Percentiles rank a stretch among this genome's conserved stretches.
Evolutionary conservation across 1,140 invertebrate genomes (phyloP).

Genomic region (Saccostrea glomerata): DNA sequence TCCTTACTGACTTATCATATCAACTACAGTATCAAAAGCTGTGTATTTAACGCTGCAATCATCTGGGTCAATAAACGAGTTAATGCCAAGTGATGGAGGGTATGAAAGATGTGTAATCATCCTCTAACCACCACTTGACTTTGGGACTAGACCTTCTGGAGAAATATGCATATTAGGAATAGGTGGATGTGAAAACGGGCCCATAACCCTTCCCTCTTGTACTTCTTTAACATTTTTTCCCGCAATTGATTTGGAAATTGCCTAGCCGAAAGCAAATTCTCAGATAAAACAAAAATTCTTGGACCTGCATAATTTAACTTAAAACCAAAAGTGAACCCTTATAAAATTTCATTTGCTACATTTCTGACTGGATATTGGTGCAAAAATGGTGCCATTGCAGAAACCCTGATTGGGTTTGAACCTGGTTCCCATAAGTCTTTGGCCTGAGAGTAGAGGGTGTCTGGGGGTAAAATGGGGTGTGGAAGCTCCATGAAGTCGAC

Average conservation of each 20-base stretch:
- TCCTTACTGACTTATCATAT: not conserved
- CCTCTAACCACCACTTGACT: conserved; percentile 44
- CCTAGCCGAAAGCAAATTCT: too few relatives aligned
- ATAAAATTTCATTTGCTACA: too few relatives aligned
- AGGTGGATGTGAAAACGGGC: conserved; percentile 7
- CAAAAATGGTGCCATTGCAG: too few relatives aligned
- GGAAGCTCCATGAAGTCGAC: too few relatives aligned
- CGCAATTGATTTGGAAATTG: not conserved
- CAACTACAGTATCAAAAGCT: conserved; percentile 14
- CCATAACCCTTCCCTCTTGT: not conserved
- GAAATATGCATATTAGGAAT: conserved; percentile 47
- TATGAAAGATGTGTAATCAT: conserved; percentile 49
- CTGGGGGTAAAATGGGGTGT: too few relatives aligned
- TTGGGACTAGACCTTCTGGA: conserved; percentile 39
- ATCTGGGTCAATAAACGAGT: conserved; percentile 8
- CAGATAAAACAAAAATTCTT: not conserved
- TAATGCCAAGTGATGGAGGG: conserved; percentile 27
- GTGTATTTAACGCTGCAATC: not conserved
- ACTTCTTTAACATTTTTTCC: conserved; percentile 48
- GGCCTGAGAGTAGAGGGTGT: too few relatives aligned
- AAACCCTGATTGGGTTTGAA: not conserved
- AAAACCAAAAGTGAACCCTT: conserved; percentile 23
- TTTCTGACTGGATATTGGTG: too few relatives aligned
- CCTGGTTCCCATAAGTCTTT: conserved; percentile 1
- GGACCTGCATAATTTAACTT: conserved; percentile 28